These are phyloP conservation scores for Microvelia longipes DNA, from an alignment of 1,140 invertebrate species.

Conservation along the genomic window DNA sequence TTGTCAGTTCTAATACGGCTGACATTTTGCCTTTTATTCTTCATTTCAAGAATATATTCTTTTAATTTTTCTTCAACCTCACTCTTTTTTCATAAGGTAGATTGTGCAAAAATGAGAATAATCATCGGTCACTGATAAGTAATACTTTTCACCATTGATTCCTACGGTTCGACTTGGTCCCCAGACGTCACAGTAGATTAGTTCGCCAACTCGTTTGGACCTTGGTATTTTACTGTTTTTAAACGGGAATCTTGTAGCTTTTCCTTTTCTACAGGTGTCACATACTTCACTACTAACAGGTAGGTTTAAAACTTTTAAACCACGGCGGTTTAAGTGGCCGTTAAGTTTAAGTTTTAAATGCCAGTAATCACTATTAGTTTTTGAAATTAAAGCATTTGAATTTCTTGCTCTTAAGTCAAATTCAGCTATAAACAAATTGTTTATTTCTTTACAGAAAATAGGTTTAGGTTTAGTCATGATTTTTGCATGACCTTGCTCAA, in stretches of 20 bases:
- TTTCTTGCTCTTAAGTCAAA: not conserved
- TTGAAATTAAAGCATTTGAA: not conserved
- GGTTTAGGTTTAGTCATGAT: not conserved
- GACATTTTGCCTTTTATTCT: not conserved
- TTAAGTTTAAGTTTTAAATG: not conserved
- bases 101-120: not conserved
- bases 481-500: not conserved
- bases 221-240: not conserved
- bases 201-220: not conserved
- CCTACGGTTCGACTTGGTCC: not conserved
- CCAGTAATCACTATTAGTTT: not conserved
- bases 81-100: not conserved
- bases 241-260: not conserved
- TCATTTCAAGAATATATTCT: not conserved
- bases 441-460: constrained; percentile 1
- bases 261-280: not conserved
- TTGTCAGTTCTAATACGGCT: not conserved
- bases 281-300: not conserved
- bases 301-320: not conserved
- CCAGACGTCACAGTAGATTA: not conserved
- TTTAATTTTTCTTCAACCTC: constrained; percentile 3
- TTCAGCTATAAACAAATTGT: not conserved
- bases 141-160: not conserved
- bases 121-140: not conserved
- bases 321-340: not conserved